Percentiles rank a stretch among this genome's conserved stretches.
These are phyloP conservation scores for Urocyon cinereoargenteus DNA, from an alignment of 2,797 vertebrate species.

Conservation along the genomic window DNA sequence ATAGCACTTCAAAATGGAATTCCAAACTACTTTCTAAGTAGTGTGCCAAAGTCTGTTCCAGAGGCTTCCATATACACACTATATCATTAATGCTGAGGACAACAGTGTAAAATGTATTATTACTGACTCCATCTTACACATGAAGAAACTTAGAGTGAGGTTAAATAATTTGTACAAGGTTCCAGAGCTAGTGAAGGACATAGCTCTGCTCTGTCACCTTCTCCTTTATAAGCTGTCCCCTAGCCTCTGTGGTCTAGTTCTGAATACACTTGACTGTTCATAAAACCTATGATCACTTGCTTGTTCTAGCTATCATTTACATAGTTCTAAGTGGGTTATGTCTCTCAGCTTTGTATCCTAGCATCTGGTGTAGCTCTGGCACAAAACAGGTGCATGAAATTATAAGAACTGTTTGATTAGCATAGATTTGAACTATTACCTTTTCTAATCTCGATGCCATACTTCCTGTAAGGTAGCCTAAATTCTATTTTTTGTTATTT, in stretches of 20 bases:
- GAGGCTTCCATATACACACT: background rate
- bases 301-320: background rate
- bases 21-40: background rate
- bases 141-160: conserved; percentile 48
- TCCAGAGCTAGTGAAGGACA: background rate
- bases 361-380: background rate
- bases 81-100: background rate
- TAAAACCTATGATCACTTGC: background rate
- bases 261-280: background rate
- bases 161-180: conserved; percentile 50
- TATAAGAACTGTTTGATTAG: background rate
- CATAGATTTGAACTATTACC: background rate
- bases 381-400: background rate
- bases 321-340: background rate
- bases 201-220: background rate
- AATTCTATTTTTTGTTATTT: background rate
- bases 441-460: background rate
- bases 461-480: background rate
- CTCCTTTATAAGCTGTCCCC: background rate
- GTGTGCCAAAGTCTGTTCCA: background rate
- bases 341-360: background rate
- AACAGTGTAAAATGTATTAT: background rate
- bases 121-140: conserved; percentile 64
- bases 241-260: background rate
- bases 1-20: background rate